These are phyloP conservation scores for Poecilia velifera DNA, from an alignment of 2,797 vertebrate species.

Conservation along the genomic window DNA sequence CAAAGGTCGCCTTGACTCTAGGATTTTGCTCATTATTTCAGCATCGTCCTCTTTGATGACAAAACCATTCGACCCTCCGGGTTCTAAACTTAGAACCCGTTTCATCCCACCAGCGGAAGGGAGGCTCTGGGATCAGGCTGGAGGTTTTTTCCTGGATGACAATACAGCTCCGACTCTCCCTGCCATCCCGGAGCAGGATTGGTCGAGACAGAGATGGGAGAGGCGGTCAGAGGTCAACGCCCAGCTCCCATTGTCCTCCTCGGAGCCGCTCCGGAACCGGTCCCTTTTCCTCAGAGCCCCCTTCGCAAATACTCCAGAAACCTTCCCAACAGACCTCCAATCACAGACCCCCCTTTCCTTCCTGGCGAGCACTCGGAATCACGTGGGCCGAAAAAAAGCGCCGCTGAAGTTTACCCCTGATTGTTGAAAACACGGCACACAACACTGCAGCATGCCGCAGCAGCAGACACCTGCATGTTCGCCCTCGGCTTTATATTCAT, in stretches of 20 bases:
- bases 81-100: conserved; percentile 61
- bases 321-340: conserved; percentile 56
- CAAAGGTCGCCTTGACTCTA: conserved; percentile 42
- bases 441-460: conserved; percentile 59
- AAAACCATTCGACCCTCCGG: conserved; percentile 16
- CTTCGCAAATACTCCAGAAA: conserved; percentile 18
- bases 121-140: conserved; percentile 55
- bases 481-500: conserved; percentile 71
- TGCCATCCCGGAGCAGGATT: conserved; percentile 61
- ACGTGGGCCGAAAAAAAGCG: conserved; percentile 32
- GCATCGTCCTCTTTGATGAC: conserved; percentile 38
- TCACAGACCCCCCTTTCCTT: conserved; percentile 72
- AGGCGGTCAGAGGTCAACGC: conserved; percentile 66
- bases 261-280: conserved; percentile 55
- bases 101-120: conserved; percentile 67
- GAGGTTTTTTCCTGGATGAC: conserved; percentile 73
- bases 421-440: conserved; percentile 43
- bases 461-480: conserved; percentile 68
- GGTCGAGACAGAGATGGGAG: conserved; percentile 28
- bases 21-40: neutral
- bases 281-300: conserved; percentile 56
- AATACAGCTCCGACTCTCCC: conserved; percentile 62
- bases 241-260: conserved; percentile 73
- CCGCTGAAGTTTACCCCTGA: conserved; percentile 25
- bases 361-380: conserved; percentile 54